These are phyloP conservation scores for Ichneumoninae sp. DNA, from an alignment of 2,888 invertebrate species.

Conservation along the genomic window DNA sequence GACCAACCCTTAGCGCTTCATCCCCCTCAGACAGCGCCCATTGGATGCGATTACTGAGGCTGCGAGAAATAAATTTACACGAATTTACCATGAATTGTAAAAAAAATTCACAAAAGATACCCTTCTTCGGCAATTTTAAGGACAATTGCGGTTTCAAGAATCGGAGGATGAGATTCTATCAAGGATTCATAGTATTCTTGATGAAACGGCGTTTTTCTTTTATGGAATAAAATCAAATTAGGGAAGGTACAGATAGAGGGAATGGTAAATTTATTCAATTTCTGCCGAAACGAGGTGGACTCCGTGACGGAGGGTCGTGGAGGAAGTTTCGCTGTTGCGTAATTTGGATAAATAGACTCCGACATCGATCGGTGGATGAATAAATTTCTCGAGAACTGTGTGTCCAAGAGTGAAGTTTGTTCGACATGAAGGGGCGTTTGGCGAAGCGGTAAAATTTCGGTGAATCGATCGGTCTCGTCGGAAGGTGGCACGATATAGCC, in stretches of 20 bases:
- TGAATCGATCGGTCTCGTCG: slow-evolving; percentile 46
- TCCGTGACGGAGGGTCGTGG: slow-evolving; percentile 42
- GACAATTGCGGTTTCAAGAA: background rate
- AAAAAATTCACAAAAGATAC: background rate
- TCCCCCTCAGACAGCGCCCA: background rate
- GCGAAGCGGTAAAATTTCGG: slow-evolving; percentile 36
- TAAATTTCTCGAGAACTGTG: slow-evolving; percentile 33
- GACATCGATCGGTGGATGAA: slow-evolving; percentile 55
- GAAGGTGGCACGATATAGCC: slow-evolving; percentile 27
- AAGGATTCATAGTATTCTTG: background rate
- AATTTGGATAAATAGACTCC: slow-evolving; percentile 44
- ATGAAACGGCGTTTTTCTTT: background rate
- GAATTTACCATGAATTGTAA: background rate
- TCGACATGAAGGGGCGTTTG: slow-evolving; percentile 6
- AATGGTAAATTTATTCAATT: background rate
- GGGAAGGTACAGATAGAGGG: background rate
- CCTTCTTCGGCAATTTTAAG: background rate
- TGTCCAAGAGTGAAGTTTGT: slow-evolving; percentile 11
- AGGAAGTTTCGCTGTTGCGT: slow-evolving; percentile 22
- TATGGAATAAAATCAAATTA: slow-evolving; percentile 6
- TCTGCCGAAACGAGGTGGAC: background rate
- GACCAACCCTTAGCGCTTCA: slow-evolving; percentile 7
- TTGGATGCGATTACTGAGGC: slow-evolving; percentile 30
- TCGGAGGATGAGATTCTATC: background rate
- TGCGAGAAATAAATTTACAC: slow-evolving; percentile 27